A percentile compares a stretch with the other conserved stretches of the same genome.
phyloP scores from a whole-genome alignment of 2,113 vertebrate genomes.

The Mustelus asterias region DNA sequence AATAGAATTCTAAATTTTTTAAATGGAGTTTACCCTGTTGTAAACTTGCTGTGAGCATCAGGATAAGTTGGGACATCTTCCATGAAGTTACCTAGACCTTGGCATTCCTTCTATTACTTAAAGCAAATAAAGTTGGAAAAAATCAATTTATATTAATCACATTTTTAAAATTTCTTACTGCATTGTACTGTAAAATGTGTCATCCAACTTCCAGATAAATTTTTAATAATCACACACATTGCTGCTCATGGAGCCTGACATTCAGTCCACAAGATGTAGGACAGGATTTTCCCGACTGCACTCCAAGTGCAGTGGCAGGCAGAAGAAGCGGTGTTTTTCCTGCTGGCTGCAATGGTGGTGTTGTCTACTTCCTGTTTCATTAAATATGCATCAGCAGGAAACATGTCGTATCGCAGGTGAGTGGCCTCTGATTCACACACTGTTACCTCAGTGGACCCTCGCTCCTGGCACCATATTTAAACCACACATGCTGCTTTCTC shows the following conservation, averaged over 20 bases:
- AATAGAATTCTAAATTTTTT: conserved; percentile 86
- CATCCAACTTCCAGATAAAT: conserved; percentile 40
- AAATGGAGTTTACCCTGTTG: conserved; percentile 81
- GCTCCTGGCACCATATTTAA: no score
- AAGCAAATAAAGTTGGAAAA: conserved; percentile 71
- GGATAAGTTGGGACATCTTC: conserved; percentile 69
- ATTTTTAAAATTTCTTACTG: conserved; percentile 48
- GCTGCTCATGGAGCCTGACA: neutral
- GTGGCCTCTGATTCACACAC: no score
- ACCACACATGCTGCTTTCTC: no score
- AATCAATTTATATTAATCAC: conserved; percentile 65
- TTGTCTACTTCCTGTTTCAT: no score
- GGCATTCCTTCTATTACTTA: conserved; percentile 71
- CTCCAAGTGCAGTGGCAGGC: no score
- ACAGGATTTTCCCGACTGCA: no score
- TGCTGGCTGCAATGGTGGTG: no score
- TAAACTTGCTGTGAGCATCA: conserved; percentile 77
- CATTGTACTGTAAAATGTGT: conserved; percentile 45
- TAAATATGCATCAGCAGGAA: no score
- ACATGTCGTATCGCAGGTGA: no score
- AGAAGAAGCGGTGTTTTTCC: no score
- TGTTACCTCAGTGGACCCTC: no score
- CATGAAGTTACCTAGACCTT: conserved; percentile 65
- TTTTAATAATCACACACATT: neutral
- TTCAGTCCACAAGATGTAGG: neutral